phyloP scores from a whole-genome alignment of 2,113 vertebrate species.

The Callospermophilus lateralis region DNA sequence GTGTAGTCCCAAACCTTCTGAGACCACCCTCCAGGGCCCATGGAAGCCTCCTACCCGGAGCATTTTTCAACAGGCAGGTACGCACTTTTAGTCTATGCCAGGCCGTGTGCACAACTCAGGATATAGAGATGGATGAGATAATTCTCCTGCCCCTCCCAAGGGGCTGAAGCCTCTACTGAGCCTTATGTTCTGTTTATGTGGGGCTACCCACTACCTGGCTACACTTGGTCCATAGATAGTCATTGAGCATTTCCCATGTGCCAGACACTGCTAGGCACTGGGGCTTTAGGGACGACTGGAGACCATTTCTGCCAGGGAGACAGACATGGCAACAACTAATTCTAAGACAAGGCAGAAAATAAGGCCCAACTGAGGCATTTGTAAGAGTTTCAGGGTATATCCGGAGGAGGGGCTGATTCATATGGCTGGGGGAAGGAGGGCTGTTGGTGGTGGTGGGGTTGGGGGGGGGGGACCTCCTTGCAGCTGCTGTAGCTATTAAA shows the following conservation, averaged over 20 bases:
- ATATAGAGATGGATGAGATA: background rate
- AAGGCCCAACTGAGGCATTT: background rate
- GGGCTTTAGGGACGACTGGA: background rate
- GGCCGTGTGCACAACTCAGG: background rate
- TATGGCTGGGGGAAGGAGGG: background rate
- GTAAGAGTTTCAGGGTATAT: background rate
- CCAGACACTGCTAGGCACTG: background rate
- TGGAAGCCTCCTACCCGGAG: background rate
- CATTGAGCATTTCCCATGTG: background rate
- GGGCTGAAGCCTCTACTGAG: background rate
- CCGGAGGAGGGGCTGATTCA: background rate
- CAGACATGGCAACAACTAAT: background rate
- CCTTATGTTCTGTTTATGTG: background rate
- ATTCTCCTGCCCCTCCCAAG: background rate
- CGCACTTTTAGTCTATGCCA: background rate
- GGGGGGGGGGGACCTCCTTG: background rate
- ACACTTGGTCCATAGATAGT: background rate
- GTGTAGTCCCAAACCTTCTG: background rate
- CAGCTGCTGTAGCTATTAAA: background rate
- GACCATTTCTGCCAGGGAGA: background rate
- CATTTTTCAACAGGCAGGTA: background rate
- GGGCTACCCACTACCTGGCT: background rate
- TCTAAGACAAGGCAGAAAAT: constrained; percentile 14
- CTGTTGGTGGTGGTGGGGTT: background rate
- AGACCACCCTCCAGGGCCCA: no score